These are phyloP conservation scores for Timema cristinae DNA, from an alignment of 2,888 invertebrate species.

Conservation along the genomic window DNA sequence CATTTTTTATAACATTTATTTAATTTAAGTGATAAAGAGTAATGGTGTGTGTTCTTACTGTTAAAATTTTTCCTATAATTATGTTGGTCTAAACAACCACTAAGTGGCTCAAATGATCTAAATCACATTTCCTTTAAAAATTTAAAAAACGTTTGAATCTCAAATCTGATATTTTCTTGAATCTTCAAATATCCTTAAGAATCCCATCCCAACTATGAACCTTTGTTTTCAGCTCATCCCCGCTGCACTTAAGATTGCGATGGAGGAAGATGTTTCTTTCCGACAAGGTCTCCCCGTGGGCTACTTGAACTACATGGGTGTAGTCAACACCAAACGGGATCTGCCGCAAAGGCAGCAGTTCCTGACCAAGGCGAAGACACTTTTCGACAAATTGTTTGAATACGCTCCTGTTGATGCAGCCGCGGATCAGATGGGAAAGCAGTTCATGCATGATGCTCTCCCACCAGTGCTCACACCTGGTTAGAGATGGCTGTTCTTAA, in stretches of 20 bases:
- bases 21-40: too few relatives aligned
- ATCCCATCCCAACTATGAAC: constrained; percentile 6
- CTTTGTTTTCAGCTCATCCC: constrained; percentile 56
- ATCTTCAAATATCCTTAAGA: constrained; percentile 3
- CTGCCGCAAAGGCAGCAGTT: constrained; percentile 40
- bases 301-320: constrained; percentile 70
- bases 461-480: constrained; percentile 70
- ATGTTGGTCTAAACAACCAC: too few relatives aligned
- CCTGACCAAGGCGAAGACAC: constrained; percentile 39
- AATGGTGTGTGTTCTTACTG: too few relatives aligned
- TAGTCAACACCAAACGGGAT: constrained; percentile 56
- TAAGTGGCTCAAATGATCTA: too few relatives aligned
- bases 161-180: neutral
- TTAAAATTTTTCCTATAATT: too few relatives aligned
- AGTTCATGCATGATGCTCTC: constrained; percentile 79
- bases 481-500: constrained; percentile 29
- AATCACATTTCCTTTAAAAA: too few relatives aligned
- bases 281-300: constrained; percentile 76
- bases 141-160: too few relatives aligned
- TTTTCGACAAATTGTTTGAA: constrained; percentile 44
- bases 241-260: constrained; percentile 67
- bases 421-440: constrained; percentile 81
- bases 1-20: too few relatives aligned
- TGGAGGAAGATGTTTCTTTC: constrained; percentile 64
- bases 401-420: constrained; percentile 62